Base-by-base conservation (phyloP, 2,113 vertebrate species). In the Ellobius talpinus region DNA sequence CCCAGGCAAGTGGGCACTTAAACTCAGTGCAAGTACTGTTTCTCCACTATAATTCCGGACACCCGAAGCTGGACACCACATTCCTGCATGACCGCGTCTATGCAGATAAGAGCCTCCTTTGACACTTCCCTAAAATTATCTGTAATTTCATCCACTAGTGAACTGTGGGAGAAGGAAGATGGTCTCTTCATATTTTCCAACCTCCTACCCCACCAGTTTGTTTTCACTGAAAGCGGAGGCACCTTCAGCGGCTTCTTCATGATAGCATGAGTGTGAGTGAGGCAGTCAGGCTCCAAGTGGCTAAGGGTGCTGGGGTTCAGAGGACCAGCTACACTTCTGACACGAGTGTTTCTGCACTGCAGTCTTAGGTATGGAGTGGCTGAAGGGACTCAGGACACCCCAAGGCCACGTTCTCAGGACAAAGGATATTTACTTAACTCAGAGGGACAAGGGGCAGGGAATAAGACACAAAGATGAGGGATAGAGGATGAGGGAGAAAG, bases 51-150 rank as follows among this genome's bases (percentile, higher is more conserved):
- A 52, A 70, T 58, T 68, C n/a, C 33, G 13, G 52, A 61, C 36
- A 31, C 55, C 3, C 39, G 1, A 8, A 2, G 9, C 21, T 73
- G 33, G 45, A n/a, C 2, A 13, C 87, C 7, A 4, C 61, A 23
- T 7, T 77, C 70, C 84, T 77, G 17, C 31, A 58, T 14, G 52
- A 3, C 45, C 33, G 24, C 3, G 47, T 16, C 74, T 91, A 45
- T 58, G 52, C 29, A 95, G 86, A 91, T 74, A 61, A 77, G 72
- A 33, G 87, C 70, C 63, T 70, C 7, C 47, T 86, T 63, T 95
- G 93, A 93, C 26, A 0, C 81, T 84, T 93, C 76, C 68, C 95
- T 95, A 86, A 94, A 92, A 79, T 33, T 47, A 65, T 2, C 92
- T 84, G 90, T 31, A 39, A 16, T 66, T 45, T 73, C 88, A 74